phyloP scores from a whole-genome alignment of 2,888 invertebrate genomes.

The Dichetophora obliterata region DNA sequence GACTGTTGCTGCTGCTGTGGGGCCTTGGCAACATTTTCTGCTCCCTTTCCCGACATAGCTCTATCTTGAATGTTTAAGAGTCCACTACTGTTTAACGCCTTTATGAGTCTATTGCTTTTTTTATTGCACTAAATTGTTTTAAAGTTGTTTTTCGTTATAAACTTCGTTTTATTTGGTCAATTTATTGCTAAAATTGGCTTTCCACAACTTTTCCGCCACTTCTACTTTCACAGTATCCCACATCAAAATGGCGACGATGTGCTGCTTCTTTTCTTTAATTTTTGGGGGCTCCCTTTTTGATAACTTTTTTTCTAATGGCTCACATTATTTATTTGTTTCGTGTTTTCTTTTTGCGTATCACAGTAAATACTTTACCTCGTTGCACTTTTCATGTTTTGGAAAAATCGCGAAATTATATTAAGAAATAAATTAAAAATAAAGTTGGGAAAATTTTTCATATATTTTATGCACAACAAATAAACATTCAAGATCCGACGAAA shows the following conservation, averaged over 20 bases:
- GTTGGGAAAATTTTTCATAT: constrained; percentile 8
- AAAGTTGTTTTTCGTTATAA: background rate
- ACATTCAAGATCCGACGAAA: constrained; percentile 27
- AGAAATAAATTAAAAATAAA: constrained; percentile 20
- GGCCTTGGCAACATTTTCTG: constrained; percentile 35
- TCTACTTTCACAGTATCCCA: constrained; percentile 38
- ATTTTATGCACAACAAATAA: constrained; percentile 32
- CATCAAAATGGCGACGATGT: constrained; percentile 53
- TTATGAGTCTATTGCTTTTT: background rate
- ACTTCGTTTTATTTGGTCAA: background rate
- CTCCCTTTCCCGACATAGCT: constrained; percentile 29
- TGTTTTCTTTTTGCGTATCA: background rate
- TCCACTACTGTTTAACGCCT: background rate
- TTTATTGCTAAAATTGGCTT: background rate
- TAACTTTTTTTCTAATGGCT: constrained; percentile 9
- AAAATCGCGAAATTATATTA: constrained; percentile 6
- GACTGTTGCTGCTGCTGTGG: constrained; percentile 51
- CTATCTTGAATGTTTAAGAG: too few relatives aligned
- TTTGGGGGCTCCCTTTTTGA: constrained; percentile 19
- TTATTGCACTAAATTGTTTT: background rate
- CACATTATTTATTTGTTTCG: constrained; percentile 32
- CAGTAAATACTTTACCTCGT: constrained; percentile 11
- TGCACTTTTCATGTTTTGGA: background rate
- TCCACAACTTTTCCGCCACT: constrained; percentile 32
- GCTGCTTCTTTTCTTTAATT: constrained; percentile 39